These are phyloP conservation scores for Dicranocentrus wangi DNA, from an alignment of 2,888 invertebrate species.

Conservation along the genomic window DNA sequence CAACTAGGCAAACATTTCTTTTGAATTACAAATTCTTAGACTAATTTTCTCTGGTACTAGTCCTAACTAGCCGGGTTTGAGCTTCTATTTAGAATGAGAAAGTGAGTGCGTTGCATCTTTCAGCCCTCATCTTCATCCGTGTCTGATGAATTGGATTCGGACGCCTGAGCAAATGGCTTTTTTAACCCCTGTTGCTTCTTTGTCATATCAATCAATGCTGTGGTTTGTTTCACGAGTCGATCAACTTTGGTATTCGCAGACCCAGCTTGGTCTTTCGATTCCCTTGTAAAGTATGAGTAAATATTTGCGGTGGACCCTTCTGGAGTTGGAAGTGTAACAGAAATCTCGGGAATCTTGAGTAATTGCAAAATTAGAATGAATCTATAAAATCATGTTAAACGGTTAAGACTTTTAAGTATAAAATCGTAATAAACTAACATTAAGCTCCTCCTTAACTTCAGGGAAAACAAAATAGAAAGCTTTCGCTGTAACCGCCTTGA, in stretches of 20 bases:
- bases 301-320: constrained; percentile 65
- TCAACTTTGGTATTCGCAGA: constrained; percentile 19
- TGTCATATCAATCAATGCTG: constrained; percentile 44
- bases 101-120: neutral
- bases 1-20: no score
- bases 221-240: constrained; percentile 47
- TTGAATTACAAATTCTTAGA: no score
- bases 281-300: constrained; percentile 61
- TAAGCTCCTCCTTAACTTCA: constrained; percentile 29
- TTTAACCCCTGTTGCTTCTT: no score
- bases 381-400: no score
- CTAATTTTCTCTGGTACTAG: no score
- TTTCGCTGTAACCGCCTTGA: neutral
- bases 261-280: constrained; percentile 31
- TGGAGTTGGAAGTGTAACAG: constrained; percentile 67
- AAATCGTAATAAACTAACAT: neutral
- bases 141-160: no score
- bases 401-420: neutral
- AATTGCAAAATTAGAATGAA: no score
- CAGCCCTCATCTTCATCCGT: neutral
- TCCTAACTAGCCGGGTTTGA: no score
- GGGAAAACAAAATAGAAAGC: constrained; percentile 46
- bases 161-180: no score
- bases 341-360: constrained; percentile 63
- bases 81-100: no score